Base-by-base conservation (phyloP, 2,888 invertebrate genomes). In the Ectemnius cavifrons region DNA sequence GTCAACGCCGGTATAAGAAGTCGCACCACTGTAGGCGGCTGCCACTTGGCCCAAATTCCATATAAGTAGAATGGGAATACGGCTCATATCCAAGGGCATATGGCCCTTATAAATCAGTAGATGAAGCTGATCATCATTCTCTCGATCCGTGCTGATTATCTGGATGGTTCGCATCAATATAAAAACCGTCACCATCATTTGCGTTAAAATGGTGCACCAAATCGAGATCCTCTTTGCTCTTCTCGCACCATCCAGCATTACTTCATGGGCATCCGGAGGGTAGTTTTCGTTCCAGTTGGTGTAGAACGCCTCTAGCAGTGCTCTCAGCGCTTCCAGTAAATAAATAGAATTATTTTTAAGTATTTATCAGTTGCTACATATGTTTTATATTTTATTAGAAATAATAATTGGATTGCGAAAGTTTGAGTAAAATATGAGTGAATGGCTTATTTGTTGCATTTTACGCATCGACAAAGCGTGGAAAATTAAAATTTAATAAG, bases 1-100 rank as follows among this genome's bases (percentile, higher is more conserved):
- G 47, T 83, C 83, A 0, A 73, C 63, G 4, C 70, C 62, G 0
- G 85, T 75, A 37, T 80, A 85, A 2, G 76, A 63, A 11, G 74
- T 61, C 0, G 72, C 61, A 0, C 67, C 66, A 52, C 70, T 68
- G 27, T 75, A 74, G 5, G 59, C 73, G 0, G 78, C 70, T 0
- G 81, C 0, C 0, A 75, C 18, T 46, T 85, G 84, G 0, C 61
- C 71, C 2, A 77, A 2, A 27, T 68, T 75, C 0, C 63, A 63
- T 2, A 77, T 8, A 23, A 76, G 52, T 8, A 77, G 62, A 14
- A 23, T 20, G 13, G 67, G 23, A 4, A 59, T 73, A 16, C 47
- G 57, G 0, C 61, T 66, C 28, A 73, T 2, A 46, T 82, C 64
- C 28, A 71, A 77, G 0, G 79, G 85, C 20, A 82, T 79, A 63